Conservation (phyloP, 1,140 invertebrate genomes). For the Teleogryllus occipitalis region DNA sequence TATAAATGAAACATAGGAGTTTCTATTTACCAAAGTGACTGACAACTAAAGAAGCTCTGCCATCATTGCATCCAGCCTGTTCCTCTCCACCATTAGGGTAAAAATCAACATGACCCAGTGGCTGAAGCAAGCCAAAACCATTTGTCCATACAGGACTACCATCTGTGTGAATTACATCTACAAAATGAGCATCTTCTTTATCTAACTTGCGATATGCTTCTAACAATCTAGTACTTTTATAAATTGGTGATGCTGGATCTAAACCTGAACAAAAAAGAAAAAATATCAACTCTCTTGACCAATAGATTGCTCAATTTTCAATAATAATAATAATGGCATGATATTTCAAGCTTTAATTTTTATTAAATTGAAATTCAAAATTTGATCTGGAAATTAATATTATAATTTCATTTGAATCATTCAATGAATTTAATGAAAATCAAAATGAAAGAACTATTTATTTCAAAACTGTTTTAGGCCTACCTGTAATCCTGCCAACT, state of each 20-base stretch:
- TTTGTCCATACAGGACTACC: constrained; percentile 32
- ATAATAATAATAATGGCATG: neutral
- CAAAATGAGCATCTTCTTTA: constrained; percentile 39
- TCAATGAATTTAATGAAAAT: neutral
- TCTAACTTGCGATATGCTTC: constrained; percentile 36
- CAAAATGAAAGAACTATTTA: neutral
- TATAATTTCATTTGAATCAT: neutral
- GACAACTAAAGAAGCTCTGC: constrained; percentile 43
- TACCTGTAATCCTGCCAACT: constrained; percentile 59
- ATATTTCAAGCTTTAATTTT: neutral
- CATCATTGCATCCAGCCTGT: constrained; percentile 58
- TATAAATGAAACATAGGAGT: too few species aligned
- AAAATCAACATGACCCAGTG: constrained; percentile 59
- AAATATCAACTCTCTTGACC: neutral
- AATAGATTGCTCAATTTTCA: neutral
- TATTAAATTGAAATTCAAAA: neutral
- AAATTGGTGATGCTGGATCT: constrained; percentile 62
- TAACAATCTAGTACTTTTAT: constrained; percentile 42
- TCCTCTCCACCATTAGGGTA: constrained; percentile 62
- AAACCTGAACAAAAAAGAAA: constrained; percentile 38
- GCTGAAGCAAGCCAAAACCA: constrained; percentile 38
- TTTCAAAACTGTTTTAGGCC: neutral
- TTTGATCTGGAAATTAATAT: neutral
- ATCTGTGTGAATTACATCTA: constrained; percentile 46
- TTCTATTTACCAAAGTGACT: constrained; percentile 34